Evolutionary conservation across 2,113 vertebrate species (phyloP).

Genomic region (Aphelocoma coerulescens): DNA sequence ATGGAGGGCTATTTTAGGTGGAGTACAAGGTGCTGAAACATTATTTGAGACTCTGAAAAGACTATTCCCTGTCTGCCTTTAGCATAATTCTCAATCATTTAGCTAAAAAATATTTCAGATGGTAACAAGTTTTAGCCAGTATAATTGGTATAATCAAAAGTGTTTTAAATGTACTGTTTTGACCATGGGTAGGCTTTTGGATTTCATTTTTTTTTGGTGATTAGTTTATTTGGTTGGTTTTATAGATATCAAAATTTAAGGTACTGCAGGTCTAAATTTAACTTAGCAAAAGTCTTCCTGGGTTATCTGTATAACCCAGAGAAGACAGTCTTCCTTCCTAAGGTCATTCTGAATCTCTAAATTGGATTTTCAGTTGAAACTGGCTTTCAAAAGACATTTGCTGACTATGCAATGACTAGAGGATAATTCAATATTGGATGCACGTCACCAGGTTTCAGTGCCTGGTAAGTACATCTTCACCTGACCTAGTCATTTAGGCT

Average conservation of each 20-base stretch:
- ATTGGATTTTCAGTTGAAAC: not conserved
- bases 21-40: not conserved
- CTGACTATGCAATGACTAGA: not conserved
- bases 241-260: not conserved
- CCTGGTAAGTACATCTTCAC: not conserved
- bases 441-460: not conserved
- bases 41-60: not conserved
- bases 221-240: not conserved
- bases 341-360: not conserved
- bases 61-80: not conserved
- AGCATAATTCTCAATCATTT: not conserved
- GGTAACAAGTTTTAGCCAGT: not conserved
- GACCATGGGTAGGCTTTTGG: not conserved
- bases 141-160: not conserved
- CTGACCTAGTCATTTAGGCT: not conserved
- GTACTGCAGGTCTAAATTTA: not conserved
- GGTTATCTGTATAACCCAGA: not conserved
- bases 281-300: not conserved
- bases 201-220: not conserved
- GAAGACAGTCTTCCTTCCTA: not conserved
- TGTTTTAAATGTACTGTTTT: not conserved
- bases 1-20: not conserved
- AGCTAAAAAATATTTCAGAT: not conserved
- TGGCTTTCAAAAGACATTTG: not conserved
- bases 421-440: not conserved